Evolutionary conservation across 2,888 invertebrate species (phyloP).

Genomic region (Macrophya alboannulata): DNA sequence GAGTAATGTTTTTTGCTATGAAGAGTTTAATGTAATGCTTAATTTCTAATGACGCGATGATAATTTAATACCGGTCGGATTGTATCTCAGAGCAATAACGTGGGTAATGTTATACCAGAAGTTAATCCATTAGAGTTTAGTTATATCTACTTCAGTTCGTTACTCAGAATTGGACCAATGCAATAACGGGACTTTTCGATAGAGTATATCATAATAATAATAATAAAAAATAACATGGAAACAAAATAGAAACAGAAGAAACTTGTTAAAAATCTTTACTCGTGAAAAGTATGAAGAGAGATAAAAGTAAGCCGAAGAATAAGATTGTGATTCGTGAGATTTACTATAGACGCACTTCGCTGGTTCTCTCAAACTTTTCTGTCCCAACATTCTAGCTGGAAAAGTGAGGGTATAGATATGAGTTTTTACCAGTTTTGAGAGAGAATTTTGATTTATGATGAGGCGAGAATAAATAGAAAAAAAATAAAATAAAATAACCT

Average conservation of each 20-base stretch:
- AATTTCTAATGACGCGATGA: background rate
- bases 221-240: background rate
- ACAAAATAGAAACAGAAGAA: background rate
- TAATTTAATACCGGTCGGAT: background rate
- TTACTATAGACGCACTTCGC: slow-evolving; percentile 24
- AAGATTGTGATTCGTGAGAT: slow-evolving; percentile 34
- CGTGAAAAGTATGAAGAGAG: slow-evolving; percentile 5
- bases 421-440: slow-evolving; percentile 41
- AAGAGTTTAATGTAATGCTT: background rate
- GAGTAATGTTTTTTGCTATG: background rate
- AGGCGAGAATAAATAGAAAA: background rate
- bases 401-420: background rate
- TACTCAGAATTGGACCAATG: background rate
- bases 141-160: background rate
- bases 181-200: background rate
- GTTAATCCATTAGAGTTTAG: slow-evolving; percentile 32
- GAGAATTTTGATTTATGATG: slow-evolving; percentile 48
- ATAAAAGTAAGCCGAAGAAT: slow-evolving; percentile 34
- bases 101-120: background rate
- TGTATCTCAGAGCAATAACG: background rate
- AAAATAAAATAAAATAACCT: background rate
- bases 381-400: background rate
- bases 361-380: slow-evolving; percentile 36
- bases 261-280: slow-evolving; percentile 17
- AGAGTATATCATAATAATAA: background rate